phyloP scores from a whole-genome alignment of 1,140 invertebrate genomes.

The Belonocnema kinseyi region DNA sequence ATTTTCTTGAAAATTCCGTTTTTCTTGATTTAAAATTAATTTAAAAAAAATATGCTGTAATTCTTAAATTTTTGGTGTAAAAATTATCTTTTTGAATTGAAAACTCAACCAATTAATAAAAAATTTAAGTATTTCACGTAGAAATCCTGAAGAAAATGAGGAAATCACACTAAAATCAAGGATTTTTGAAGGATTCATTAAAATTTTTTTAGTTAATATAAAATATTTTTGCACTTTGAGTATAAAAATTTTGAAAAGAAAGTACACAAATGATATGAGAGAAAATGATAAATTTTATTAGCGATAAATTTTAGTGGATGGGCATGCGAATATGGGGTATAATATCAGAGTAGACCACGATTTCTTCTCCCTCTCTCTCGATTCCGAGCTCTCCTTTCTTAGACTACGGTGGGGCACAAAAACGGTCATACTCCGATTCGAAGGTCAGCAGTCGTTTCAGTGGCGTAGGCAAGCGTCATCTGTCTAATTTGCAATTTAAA shows the following conservation, averaged over 20 bases:
- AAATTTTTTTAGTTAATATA: too few relatives aligned
- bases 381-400: slow-evolving; percentile 37
- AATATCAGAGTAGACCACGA: neutral
- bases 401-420: slow-evolving; percentile 54
- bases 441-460: slow-evolving; percentile 67
- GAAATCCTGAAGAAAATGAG: too few relatives aligned
- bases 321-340: slow-evolving; percentile 25
- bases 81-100: too few relatives aligned
- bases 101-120: too few relatives aligned
- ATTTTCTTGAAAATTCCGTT: too few relatives aligned
- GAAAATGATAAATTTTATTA: slow-evolving; percentile 24
- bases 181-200: too few relatives aligned
- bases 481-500: slow-evolving; percentile 24
- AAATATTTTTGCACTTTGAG: too few relatives aligned
- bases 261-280: neutral
- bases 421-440: slow-evolving; percentile 69
- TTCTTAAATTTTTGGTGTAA: too few relatives aligned
- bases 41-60: too few relatives aligned
- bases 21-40: too few relatives aligned
- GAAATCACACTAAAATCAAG: too few relatives aligned
- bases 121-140: too few relatives aligned
- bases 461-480: slow-evolving; percentile 59
- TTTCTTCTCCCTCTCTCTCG: slow-evolving; percentile 29
- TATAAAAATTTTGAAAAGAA: neutral
- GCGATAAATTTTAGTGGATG: slow-evolving; percentile 30